These are phyloP conservation scores for Silurus meridionalis DNA, from an alignment of 2,113 vertebrate genomes.

Conservation along the genomic window DNA sequence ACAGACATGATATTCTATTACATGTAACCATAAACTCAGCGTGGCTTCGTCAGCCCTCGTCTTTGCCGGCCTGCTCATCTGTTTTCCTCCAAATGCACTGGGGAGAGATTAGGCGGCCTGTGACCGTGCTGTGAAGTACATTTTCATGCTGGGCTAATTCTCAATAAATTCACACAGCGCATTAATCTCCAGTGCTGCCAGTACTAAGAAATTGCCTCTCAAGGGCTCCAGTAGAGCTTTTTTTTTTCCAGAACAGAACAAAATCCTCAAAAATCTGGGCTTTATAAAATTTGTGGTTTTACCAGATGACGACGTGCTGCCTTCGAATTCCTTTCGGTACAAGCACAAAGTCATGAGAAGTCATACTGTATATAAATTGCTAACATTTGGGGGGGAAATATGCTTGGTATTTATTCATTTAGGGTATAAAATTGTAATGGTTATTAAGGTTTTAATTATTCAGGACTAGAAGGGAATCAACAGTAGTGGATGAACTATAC, in stretches of 20 bases:
- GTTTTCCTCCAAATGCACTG: constrained; percentile 30
- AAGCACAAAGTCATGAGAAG: background rate
- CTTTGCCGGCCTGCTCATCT: constrained; percentile 32
- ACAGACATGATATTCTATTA: background rate
- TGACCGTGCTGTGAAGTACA: constrained; percentile 49
- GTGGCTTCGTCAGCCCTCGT: background rate
- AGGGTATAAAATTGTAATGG: background rate
- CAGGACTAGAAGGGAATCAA: background rate
- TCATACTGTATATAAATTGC: background rate
- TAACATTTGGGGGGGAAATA: background rate
- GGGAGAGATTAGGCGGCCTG: constrained; percentile 49
- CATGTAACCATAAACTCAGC: background rate
- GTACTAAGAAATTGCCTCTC: constrained; percentile 45
- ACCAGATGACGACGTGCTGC: background rate
- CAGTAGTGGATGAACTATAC: no score
- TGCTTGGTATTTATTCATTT: background rate
- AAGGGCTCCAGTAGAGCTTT: constrained; percentile 11
- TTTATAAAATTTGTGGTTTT: constrained; percentile 9
- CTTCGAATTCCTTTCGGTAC: background rate
- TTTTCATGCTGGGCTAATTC: constrained; percentile 55
- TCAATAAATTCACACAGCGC: constrained; percentile 52
- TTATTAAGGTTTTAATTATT: background rate
- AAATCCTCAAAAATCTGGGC: background rate
- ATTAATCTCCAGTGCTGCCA: constrained; percentile 53
- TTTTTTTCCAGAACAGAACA: constrained; percentile 30